Conservation (phyloP, 2,113 vertebrate species). For the Tauraco erythrolophus region DNA sequence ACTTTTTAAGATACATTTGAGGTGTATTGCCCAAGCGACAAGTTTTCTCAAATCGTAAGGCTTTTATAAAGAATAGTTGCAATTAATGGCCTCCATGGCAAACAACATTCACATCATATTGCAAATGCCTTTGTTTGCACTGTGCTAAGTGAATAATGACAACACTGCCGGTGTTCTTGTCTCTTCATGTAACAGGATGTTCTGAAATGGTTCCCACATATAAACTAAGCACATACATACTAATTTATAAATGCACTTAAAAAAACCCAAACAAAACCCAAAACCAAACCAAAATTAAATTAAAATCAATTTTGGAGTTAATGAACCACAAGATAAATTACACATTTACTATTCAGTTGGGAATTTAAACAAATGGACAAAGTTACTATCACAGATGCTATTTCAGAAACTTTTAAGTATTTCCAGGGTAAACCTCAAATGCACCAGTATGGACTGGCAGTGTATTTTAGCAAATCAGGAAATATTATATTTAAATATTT, state of each 20-base stretch:
- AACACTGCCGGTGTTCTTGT: not conserved
- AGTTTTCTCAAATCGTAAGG: not conserved
- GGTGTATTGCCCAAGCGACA: not conserved
- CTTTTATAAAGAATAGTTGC: not conserved
- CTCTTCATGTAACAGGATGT: not conserved
- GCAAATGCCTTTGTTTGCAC: not conserved
- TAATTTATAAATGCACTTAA: not conserved
- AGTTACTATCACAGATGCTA: not conserved
- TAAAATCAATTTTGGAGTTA: not conserved
- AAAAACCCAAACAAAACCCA: no score
- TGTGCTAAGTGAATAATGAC: not conserved
- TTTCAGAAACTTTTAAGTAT: not conserved
- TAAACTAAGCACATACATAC: not conserved
- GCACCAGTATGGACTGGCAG: not conserved
- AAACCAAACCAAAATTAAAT: not conserved
- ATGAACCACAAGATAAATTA: not conserved
- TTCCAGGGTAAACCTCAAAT: not conserved
- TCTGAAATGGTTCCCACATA: not conserved
- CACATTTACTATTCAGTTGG: not conserved
- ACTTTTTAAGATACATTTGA: not conserved
- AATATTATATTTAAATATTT: not conserved
- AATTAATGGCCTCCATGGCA: not conserved
- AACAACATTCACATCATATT: not conserved
- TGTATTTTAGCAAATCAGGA: not conserved
- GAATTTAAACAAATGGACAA: not conserved